Evolutionary conservation across 2,888 invertebrate genomes (phyloP).

Genomic region (Hemicrepidius hirtus): DNA sequence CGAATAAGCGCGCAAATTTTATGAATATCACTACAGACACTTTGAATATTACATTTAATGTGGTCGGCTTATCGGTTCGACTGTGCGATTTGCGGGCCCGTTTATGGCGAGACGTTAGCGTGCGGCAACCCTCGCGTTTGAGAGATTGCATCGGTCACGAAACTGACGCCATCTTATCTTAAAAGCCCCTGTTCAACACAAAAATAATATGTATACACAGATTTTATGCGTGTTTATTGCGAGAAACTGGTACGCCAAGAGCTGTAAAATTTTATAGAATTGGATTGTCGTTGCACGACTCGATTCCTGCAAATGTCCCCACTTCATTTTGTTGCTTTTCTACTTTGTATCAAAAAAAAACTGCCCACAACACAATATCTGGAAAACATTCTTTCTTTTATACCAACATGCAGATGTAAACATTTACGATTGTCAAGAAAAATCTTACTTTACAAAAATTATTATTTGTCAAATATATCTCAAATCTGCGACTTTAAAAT

Average conservation of each 20-base stretch:
- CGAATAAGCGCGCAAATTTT: slow-evolving; percentile 56
- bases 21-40: slow-evolving; percentile 54
- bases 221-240: slow-evolving; percentile 43
- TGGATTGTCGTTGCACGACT: slow-evolving; percentile 19
- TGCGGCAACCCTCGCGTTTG: slow-evolving; percentile 49
- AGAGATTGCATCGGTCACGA: slow-evolving; percentile 59
- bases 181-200: slow-evolving; percentile 56
- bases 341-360: slow-evolving; percentile 12
- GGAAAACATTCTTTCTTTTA: too few species aligned
- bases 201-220: slow-evolving; percentile 53
- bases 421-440: too few species aligned
- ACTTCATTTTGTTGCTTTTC: slow-evolving; percentile 18
- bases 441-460: too few species aligned
- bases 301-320: slow-evolving; percentile 15
- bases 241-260: slow-evolving; percentile 23
- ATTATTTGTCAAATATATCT: too few species aligned
- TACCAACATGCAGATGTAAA: too few species aligned
- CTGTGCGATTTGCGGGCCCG: slow-evolving; percentile 54
- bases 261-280: slow-evolving; percentile 40
- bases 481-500: too few species aligned
- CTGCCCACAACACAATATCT: not conserved
- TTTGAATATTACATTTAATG: slow-evolving; percentile 58
- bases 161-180: slow-evolving; percentile 59
- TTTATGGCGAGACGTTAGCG: slow-evolving; percentile 48
- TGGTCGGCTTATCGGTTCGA: slow-evolving; percentile 55